Evolutionary conservation across 2,113 vertebrate genomes (phyloP).

Genomic region (Pao palembangensis): DNA sequence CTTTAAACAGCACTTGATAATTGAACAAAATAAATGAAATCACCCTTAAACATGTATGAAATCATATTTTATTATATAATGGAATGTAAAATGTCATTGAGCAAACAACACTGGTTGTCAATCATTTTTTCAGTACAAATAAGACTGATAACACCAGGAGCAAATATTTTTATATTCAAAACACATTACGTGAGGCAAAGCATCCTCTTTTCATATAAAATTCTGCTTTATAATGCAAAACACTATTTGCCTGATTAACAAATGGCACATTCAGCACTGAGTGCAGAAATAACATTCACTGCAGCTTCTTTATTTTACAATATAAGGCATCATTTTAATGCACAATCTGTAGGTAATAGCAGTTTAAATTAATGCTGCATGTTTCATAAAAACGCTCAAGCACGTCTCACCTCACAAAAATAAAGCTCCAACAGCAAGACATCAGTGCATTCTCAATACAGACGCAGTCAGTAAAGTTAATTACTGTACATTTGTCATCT

Average conservation of each 20-base stretch:
- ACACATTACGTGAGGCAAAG: constrained; percentile 14
- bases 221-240: constrained; percentile 43
- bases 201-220: constrained; percentile 55
- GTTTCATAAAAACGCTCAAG: constrained; percentile 44
- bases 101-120: neutral
- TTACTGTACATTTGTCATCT: constrained; percentile 37
- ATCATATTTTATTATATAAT: no score
- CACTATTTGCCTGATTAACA: constrained; percentile 34
- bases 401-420: constrained; percentile 43
- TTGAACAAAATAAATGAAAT: no score
- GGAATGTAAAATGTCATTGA: no score
- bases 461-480: constrained; percentile 23
- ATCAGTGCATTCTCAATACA: constrained; percentile 41
- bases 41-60: no score
- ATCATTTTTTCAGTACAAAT: no score
- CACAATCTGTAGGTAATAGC: constrained; percentile 38
- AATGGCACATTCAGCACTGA: constrained; percentile 31
- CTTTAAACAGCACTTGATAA: no score
- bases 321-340: constrained; percentile 50
- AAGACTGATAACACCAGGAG: neutral
- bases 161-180: constrained; percentile 1
- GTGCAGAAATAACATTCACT: constrained; percentile 44
- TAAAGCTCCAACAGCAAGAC: constrained; percentile 43
- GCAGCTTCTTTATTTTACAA: constrained; percentile 25
- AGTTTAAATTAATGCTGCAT: constrained; percentile 52